Percentiles rank a stretch among this genome's conserved stretches.
Conservation (phyloP, 2,888 invertebrate species). For the Xiphydria camelus region DNA sequence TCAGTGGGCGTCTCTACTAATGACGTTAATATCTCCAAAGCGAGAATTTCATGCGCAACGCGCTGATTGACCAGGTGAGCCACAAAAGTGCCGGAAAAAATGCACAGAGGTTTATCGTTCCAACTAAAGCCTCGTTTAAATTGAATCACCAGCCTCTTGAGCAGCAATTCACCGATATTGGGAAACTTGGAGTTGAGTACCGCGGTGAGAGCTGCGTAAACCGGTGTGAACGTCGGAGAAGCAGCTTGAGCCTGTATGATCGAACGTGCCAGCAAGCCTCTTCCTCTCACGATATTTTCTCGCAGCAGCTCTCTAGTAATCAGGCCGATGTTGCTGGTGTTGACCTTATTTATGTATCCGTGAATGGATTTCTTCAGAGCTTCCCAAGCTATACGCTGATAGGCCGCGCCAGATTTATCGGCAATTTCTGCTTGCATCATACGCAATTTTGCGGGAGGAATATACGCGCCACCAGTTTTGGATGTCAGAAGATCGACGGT, state of each 20-base stretch:
- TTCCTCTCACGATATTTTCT: conserved; percentile 94
- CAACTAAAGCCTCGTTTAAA: conserved; percentile 92
- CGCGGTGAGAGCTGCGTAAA: conserved; percentile 94
- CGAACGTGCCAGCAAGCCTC: conserved; percentile 89
- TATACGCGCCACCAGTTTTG: conserved; percentile 92
- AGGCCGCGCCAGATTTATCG: conserved; percentile 92
- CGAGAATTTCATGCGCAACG: conserved; percentile 95
- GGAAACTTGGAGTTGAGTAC: conserved; percentile 98
- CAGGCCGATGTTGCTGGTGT: conserved; percentile 89
- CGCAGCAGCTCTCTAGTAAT: conserved; percentile 89
- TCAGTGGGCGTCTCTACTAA: conserved; percentile 94
- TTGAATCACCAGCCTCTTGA: conserved; percentile 89
- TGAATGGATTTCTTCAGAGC: conserved; percentile 98
- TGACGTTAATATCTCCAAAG: conserved; percentile 89
- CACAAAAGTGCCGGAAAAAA: conserved; percentile 89
- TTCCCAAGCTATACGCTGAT: conserved; percentile 98
- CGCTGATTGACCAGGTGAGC: conserved; percentile 97
- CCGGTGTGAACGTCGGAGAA: conserved; percentile 96
- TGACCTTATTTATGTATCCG: conserved; percentile 97
- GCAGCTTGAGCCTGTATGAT: conserved; percentile 97
- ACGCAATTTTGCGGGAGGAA: conserved; percentile 93
- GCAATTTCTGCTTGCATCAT: conserved; percentile 96
- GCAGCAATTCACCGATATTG: conserved; percentile 89
- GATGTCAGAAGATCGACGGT: conserved; percentile 75
- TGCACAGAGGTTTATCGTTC: conserved; percentile 89